phyloP scores from a whole-genome alignment of 2,888 invertebrate species.

The Phlogophora meticulosa region DNA sequence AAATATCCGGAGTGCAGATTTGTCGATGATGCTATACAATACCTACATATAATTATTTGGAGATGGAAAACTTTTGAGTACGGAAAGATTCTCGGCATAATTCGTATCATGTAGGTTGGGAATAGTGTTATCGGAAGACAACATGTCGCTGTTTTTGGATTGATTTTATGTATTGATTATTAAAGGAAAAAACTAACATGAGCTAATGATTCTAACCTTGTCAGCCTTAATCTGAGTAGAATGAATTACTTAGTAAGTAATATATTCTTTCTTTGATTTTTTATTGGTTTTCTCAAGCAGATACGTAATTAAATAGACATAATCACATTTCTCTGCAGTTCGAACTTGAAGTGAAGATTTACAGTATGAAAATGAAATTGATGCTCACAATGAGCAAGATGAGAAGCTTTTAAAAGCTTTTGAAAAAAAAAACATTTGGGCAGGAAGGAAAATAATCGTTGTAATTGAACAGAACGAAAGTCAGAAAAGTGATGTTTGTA shows the following conservation, averaged over 20 bases:
- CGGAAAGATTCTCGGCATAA: constrained; percentile 7
- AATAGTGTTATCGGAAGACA: background rate
- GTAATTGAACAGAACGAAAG: background rate
- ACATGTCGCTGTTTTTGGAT: background rate
- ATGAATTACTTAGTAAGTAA: background rate
- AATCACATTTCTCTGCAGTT: no score
- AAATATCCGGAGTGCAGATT: constrained; percentile 45
- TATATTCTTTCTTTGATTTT: no score
- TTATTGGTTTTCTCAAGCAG: no score
- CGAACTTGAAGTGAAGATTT: background rate
- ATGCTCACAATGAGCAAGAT: background rate
- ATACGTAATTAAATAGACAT: no score
- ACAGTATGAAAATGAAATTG: background rate
- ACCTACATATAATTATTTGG: constrained; percentile 17
- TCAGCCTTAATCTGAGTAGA: background rate
- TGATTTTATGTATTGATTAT: background rate
- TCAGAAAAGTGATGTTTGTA: background rate
- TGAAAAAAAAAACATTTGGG: background rate
- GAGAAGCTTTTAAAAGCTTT: background rate
- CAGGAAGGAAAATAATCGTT: background rate
- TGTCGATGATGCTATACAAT: constrained; percentile 36
- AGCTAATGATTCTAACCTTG: background rate
- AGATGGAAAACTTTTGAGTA: constrained; percentile 36
- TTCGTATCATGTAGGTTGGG: background rate
- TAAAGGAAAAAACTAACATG: background rate